Percentiles rank a stretch among this genome's conserved stretches.
These are phyloP conservation scores for Colletes gigas DNA, from an alignment of 1,140 invertebrate species.

Conservation along the genomic window DNA sequence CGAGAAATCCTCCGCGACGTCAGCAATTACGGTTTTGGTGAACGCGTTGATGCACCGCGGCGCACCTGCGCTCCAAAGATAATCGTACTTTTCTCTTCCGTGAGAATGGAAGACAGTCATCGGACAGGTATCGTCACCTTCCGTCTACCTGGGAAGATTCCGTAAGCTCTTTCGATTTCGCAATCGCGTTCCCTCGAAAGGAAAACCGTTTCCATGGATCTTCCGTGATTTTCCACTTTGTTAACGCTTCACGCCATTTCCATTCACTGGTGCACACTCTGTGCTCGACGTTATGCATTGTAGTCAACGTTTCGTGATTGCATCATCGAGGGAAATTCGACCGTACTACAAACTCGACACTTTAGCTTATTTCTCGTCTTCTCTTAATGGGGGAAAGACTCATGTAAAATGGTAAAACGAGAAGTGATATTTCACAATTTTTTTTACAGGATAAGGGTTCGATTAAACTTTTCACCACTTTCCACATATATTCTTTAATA, in stretches of 20 bases:
- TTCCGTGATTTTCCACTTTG: constrained; percentile 33
- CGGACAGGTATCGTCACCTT: constrained; percentile 62
- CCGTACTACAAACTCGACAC: too few species aligned
- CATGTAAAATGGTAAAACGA: too few species aligned
- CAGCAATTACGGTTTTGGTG: constrained; percentile 52
- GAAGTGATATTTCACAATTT: too few species aligned
- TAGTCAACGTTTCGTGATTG: neutral
- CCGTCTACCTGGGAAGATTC: constrained; percentile 44
- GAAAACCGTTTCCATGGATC: constrained; percentile 8
- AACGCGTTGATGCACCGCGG: constrained; percentile 29
- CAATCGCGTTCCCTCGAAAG: constrained; percentile 43
- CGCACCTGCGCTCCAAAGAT: constrained; percentile 48
- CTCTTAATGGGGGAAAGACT: neutral
- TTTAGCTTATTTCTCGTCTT: neutral
- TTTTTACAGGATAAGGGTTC: too few species aligned
- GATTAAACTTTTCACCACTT: too few species aligned
- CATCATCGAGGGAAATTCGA: too few species aligned
- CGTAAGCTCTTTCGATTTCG: constrained; percentile 21
- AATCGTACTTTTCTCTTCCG: constrained; percentile 66
- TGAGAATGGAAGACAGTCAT: constrained; percentile 69
- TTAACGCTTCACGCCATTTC: constrained; percentile 2
- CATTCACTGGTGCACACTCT: neutral
- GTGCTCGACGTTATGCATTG: neutral
- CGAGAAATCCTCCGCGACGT: constrained; percentile 13
- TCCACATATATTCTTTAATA: too few species aligned